Evolutionary conservation across 2,113 vertebrate genomes (phyloP), one percentile per base, ranked within the genome.

Genomic region (Saguinus midas): DNA sequence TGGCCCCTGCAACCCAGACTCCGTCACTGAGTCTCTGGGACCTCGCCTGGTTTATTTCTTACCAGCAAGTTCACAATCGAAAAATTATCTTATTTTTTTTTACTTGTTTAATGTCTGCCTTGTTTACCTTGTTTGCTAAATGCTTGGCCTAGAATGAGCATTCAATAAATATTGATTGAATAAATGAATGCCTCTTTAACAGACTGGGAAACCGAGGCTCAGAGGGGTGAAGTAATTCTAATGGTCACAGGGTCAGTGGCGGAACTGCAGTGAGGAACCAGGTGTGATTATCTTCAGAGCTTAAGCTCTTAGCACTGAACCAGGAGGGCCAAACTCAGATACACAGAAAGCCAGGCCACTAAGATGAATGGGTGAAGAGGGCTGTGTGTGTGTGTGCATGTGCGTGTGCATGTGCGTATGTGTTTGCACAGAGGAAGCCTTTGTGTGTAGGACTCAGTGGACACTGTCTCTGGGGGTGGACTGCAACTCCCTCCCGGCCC

Each of bases 191-290:
- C 3, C 85, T 89, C 40, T 57, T 78, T 79, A 85, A 37, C 50
- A 81, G 76, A 84, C 9, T 25, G 68, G 91, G 70, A 96, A 95
- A 87, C 45, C 23, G 68, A 92, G 75, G 61, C 68, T 81, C n/a
- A 45, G 84, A 37, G 73, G 14, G 6, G 32, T 32, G n/a, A 37
- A 86, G 94, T n/a, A 32, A 58, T 79, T 93, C 50, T 75, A 6
- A 50, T 25, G 43, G 43, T 85, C 70, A 81, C 13, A 17, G 55
- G 72, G 9, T 52, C 32, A 45, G 58, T 27, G 55, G 64, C 35
- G 75, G 61, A 68, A 13, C 8, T 29, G 80, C 88, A 80, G 32
- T 79, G 45, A 80, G 35, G 9, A 20, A 12, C 35, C 6, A 37
- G 32, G 23, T 79, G 27, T 90, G 61, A 55, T 16, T 12, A 6